phyloP scores from a whole-genome alignment of 2,113 vertebrate genomes.

The Spea bombifrons region DNA sequence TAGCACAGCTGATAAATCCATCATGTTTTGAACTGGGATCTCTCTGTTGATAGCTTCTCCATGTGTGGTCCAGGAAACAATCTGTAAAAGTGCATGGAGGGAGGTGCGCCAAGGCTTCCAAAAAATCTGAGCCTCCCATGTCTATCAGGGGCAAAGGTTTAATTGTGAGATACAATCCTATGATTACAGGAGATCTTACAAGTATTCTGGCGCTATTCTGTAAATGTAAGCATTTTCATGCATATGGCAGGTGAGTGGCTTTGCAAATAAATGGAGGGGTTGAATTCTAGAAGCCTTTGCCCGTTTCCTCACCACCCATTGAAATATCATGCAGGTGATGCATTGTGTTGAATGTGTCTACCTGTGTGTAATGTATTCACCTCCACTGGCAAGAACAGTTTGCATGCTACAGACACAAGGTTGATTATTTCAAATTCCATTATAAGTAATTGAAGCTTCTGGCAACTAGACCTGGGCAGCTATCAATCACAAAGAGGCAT shows the following conservation, averaged over 20 bases:
- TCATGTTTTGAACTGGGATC: constrained; percentile 33
- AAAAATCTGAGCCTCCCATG: not conserved
- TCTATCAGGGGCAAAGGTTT: not conserved
- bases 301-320: too few species aligned
- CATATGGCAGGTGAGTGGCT: not conserved
- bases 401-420: too few species aligned
- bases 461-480: not conserved
- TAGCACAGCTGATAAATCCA: constrained; percentile 45
- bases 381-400: too few species aligned
- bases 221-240: not conserved
- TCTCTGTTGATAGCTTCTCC: constrained; percentile 38
- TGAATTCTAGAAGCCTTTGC: too few species aligned
- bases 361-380: too few species aligned
- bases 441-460: too few species aligned
- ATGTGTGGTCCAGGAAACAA: constrained; percentile 42
- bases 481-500: not conserved
- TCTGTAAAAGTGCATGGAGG: constrained; percentile 17
- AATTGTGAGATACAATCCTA: not conserved
- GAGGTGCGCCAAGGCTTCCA: constrained; percentile 6
- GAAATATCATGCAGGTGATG: too few species aligned
- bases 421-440: too few species aligned
- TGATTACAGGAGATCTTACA: not conserved
- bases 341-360: too few species aligned
- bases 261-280: too few species aligned
- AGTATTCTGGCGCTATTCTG: not conserved